Conservation (phyloP, 1,140 invertebrate species). For the Teleopsis dalmanni region DNA sequence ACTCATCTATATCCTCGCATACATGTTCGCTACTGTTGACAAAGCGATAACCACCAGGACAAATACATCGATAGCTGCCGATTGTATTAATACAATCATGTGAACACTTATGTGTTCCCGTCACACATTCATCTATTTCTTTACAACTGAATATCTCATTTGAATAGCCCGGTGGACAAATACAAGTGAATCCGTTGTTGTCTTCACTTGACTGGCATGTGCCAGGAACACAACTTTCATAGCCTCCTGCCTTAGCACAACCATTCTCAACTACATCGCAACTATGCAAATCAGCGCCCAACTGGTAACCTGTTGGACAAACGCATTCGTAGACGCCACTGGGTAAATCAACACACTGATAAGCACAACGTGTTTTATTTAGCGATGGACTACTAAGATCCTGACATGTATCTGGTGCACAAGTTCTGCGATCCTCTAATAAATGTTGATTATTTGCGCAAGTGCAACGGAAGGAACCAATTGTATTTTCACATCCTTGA, state of each 20-base stretch:
- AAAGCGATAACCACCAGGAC: constrained; percentile 62
- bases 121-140: constrained; percentile 71
- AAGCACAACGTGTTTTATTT: constrained; percentile 47
- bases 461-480: constrained; percentile 56
- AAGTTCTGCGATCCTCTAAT: constrained; percentile 34
- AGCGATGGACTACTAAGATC: constrained; percentile 31
- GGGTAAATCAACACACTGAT: constrained; percentile 51
- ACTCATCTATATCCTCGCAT: constrained; percentile 58
- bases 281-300: constrained; percentile 43
- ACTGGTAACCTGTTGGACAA: constrained; percentile 49
- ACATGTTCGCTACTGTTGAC: constrained; percentile 50
- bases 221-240: constrained; percentile 30
- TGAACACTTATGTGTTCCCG: constrained; percentile 63
- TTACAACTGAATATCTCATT: constrained; percentile 28
- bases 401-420: constrained; percentile 30
- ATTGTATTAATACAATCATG: constrained; percentile 77
- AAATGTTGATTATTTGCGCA: constrained; percentile 44
- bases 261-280: constrained; percentile 51
- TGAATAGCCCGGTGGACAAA: constrained; percentile 46
- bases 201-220: constrained; percentile 53
- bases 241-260: constrained; percentile 35
- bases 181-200: constrained; percentile 46
- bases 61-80: constrained; percentile 75
- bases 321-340: constrained; percentile 41
- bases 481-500: constrained; percentile 56